These are phyloP conservation scores for Elgaria multicarinata DNA, from an alignment of 2,113 vertebrate species.

Conservation along the genomic window DNA sequence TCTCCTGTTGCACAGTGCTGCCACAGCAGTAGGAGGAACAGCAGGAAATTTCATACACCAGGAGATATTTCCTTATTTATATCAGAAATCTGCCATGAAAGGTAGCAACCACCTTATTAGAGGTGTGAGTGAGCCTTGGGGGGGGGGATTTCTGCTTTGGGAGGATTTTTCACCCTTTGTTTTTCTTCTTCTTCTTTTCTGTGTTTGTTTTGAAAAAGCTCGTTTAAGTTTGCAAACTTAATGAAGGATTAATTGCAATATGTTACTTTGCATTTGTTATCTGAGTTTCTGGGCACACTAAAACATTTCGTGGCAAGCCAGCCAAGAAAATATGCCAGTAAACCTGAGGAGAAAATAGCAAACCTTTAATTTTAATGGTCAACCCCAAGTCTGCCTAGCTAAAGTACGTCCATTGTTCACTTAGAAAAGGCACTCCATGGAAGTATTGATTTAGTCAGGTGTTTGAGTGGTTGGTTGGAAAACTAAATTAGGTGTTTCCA, in stretches of 20 bases:
- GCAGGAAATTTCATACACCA: background rate
- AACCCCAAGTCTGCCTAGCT: background rate
- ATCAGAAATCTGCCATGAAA: conserved; percentile 12
- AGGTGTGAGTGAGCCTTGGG: background rate
- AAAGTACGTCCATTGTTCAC: conserved; percentile 9
- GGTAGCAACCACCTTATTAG: conserved; percentile 5
- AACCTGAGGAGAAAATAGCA: background rate
- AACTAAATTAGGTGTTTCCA: background rate
- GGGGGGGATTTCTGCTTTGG: background rate
- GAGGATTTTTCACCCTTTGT: background rate
- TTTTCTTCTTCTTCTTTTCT: background rate
- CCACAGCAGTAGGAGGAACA: conserved; percentile 2
- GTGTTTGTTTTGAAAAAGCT: background rate
- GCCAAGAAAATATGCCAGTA: background rate
- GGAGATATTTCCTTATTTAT: conserved; percentile 1
- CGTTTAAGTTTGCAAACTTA: background rate
- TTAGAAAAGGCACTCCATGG: conserved; percentile 6
- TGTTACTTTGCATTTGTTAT: background rate
- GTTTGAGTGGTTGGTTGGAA: background rate
- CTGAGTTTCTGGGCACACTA: background rate
- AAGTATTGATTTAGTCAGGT: background rate
- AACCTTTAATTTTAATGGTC: background rate
- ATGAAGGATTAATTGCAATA: background rate
- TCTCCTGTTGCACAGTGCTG: background rate
- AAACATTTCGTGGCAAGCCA: background rate